Conservation (phyloP, 2,797 vertebrate species). For the Moxostoma hubbsi region DNA sequence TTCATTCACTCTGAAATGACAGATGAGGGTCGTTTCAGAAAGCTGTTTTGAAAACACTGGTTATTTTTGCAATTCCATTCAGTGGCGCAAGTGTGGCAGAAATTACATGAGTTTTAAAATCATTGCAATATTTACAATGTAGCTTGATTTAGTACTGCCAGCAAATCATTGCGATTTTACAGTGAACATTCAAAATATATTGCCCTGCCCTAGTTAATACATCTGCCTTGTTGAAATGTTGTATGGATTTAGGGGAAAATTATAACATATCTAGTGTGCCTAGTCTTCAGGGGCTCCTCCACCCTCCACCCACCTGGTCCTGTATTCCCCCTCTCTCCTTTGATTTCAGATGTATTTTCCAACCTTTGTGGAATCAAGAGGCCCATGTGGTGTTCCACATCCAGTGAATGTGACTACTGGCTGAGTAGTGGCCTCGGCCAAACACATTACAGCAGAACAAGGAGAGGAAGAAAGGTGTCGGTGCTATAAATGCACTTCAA, state of each 20-base stretch:
- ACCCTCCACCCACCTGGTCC: background rate
- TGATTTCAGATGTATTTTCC: constrained; percentile 31
- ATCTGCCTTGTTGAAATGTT: constrained; percentile 53
- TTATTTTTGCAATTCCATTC: no score
- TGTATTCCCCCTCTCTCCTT: background rate
- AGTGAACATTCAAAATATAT: no score
- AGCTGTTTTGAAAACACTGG: no score
- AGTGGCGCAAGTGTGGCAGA: no score
- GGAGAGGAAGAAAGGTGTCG: constrained; percentile 33
- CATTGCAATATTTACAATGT: no score
- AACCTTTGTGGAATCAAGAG: background rate
- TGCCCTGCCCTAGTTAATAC: background rate
- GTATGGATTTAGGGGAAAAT: constrained; percentile 46
- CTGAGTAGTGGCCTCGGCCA: constrained; percentile 4
- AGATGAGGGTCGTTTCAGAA: no score
- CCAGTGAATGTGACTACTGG: background rate
- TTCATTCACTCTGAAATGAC: no score
- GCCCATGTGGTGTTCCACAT: constrained; percentile 10
- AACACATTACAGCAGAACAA: constrained; percentile 42
- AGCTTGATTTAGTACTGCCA: no score
- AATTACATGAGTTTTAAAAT: no score
- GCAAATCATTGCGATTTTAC: no score
- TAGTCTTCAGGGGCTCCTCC: constrained; percentile 40
- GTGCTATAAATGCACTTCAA: constrained; percentile 42
- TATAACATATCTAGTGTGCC: constrained; percentile 56